Conservation (phyloP, 35 echinoderm and acorn worm species). For the Apostichopus californicus region DNA sequence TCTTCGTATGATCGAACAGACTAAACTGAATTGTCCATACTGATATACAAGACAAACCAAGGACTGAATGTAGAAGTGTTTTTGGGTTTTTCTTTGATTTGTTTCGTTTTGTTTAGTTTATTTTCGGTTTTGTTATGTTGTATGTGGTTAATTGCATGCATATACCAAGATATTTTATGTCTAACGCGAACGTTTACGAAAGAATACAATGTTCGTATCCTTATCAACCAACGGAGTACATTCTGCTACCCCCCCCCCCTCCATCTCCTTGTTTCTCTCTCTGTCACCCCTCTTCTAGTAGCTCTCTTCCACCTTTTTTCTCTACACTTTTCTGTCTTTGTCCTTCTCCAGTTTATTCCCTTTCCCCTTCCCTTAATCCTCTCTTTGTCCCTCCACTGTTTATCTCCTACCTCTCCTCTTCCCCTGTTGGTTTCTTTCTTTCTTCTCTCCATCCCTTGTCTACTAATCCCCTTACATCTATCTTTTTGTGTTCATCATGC, state of each 20-base stretch:
- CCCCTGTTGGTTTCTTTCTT: neutral
- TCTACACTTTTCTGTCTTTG: too few species aligned
- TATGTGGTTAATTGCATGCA: too few species aligned
- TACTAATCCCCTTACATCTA: too few species aligned
- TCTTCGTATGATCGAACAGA: neutral
- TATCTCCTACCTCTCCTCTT: neutral
- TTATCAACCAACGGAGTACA: neutral
- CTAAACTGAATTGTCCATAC: neutral
- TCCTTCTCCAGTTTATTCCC: too few species aligned
- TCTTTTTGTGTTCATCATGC: too few species aligned
- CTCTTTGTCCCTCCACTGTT: neutral
- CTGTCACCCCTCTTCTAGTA: neutral
- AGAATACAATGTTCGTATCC: neutral
- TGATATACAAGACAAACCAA: too few species aligned
- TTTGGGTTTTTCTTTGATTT: too few species aligned
- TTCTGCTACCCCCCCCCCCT: neutral
- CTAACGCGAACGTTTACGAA: too few species aligned
- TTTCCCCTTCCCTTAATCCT: neutral
- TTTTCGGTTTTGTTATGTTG: too few species aligned
- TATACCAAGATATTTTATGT: too few species aligned
- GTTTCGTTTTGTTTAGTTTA: too few species aligned
- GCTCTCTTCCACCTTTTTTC: neutral
- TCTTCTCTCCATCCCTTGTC: neutral
- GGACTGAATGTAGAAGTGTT: too few species aligned
- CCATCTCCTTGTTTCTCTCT: neutral